A percentile compares a stretch with the other conserved stretches of the same genome.
Evolutionary conservation across 2,888 invertebrate species (phyloP).

Genomic region (Andricus quercusramuli): DNA sequence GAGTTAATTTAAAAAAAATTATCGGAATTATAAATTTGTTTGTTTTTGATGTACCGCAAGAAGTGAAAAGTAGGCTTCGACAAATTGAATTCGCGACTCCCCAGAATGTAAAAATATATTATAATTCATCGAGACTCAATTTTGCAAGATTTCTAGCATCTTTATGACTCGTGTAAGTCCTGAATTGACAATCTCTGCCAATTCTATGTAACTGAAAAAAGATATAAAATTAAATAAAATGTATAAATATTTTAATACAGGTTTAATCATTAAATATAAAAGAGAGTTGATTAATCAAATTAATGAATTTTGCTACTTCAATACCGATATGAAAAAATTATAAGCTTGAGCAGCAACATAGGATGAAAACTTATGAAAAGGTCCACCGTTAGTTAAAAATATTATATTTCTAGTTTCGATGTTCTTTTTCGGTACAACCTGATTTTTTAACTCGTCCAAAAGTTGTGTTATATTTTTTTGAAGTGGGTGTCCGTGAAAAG

Average conservation of each 20-base stretch:
- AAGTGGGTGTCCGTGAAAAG: conserved; percentile 57
- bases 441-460: conserved; percentile 54
- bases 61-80: conserved; percentile 58
- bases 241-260: background rate
- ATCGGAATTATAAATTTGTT: conserved; percentile 1
- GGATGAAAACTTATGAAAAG: conserved; percentile 49
- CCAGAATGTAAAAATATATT: conserved; percentile 53
- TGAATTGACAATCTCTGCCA: conserved; percentile 49
- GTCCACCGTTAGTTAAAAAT: conserved; percentile 51
- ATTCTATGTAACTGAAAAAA: conserved; percentile 53
- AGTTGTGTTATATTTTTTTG: conserved; percentile 59
- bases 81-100: conserved; percentile 60
- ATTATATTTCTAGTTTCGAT: conserved; percentile 44
- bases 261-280: background rate
- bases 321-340: conserved; percentile 63
- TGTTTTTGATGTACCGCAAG: conserved; percentile 59
- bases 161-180: conserved; percentile 44
- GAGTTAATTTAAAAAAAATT: background rate
- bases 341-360: conserved; percentile 61
- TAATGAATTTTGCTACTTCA: background rate
- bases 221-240: background rate
- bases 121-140: conserved; percentile 59
- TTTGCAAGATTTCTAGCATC: conserved; percentile 55
- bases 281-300: background rate
- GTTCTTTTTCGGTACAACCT: conserved; percentile 33